A percentile compares a stretch with the other conserved stretches of the same genome.
These are phyloP conservation scores for Dyspetes luteomarginatus DNA, from an alignment of 2,888 invertebrate species.

Conservation along the genomic window DNA sequence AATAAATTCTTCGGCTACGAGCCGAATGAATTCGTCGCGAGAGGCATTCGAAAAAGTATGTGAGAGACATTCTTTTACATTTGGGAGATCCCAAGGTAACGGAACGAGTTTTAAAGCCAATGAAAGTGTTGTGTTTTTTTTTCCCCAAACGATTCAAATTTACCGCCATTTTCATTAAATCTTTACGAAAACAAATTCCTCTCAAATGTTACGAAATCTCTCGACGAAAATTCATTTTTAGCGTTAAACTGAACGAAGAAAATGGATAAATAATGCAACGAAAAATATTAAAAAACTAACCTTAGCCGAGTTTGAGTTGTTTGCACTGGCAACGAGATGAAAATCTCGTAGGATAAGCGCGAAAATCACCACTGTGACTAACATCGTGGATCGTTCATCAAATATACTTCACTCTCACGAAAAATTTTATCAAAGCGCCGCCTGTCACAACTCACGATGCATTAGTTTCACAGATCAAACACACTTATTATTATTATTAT, in stretches of 20 bases:
- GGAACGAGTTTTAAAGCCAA: not conserved
- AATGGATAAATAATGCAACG: not conserved
- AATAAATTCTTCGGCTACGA: conserved; percentile 18
- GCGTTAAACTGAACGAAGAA: not conserved
- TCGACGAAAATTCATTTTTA: not conserved
- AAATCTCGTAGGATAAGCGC: conserved; percentile 59
- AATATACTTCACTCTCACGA: too few species aligned
- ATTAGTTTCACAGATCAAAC: not conserved
- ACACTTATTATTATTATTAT: too few species aligned
- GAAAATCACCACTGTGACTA: conserved; percentile 56
- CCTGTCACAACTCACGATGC: not conserved
- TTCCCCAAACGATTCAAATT: too few species aligned
- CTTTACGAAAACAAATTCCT: not conserved
- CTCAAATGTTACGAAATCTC: not conserved
- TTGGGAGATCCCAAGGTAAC: not conserved
- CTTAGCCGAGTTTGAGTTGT: conserved; percentile 51
- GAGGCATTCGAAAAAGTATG: not conserved
- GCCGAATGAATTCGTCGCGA: conserved; percentile 12
- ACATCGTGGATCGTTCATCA: conserved; percentile 54
- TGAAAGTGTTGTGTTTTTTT: not conserved
- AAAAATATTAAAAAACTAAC: conserved; percentile 21
- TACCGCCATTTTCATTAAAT: too few species aligned
- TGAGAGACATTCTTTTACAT: not conserved
- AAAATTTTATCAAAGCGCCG: not conserved
- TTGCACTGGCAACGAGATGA: conserved; percentile 30